phyloP scores from a whole-genome alignment of 2,888 invertebrate genomes.

The Ochropacha duplaris region DNA sequence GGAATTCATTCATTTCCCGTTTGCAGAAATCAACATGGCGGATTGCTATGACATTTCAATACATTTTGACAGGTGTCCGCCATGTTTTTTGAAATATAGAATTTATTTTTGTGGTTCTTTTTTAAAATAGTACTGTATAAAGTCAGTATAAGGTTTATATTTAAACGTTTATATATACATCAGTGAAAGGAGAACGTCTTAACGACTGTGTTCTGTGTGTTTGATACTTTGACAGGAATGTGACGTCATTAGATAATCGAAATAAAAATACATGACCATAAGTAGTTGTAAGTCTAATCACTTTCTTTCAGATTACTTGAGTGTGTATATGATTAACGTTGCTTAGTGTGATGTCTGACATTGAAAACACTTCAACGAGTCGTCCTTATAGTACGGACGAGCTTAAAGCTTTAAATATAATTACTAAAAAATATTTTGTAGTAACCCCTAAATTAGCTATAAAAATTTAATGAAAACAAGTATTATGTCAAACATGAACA shows the following conservation, averaged over 20 bases:
- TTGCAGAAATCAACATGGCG: not conserved
- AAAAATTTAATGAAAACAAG: too few species aligned
- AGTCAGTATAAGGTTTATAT: not conserved
- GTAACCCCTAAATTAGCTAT: too few species aligned
- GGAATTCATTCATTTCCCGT: slow-evolving; percentile 12
- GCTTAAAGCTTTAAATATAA: too few species aligned
- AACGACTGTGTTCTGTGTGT: slow-evolving; percentile 74
- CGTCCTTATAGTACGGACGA: too few species aligned
- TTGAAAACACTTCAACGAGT: not conserved
- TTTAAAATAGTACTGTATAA: not conserved
- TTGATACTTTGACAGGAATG: slow-evolving; percentile 48
- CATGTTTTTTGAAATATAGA: too few species aligned
- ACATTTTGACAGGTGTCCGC: too few species aligned
- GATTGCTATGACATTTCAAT: too few species aligned
- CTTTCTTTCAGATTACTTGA: not conserved
- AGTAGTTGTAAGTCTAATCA: not conserved
- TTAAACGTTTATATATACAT: slow-evolving; percentile 5
- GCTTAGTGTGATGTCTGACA: not conserved
- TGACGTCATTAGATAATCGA: slow-evolving; percentile 3
- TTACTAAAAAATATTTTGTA: too few species aligned
- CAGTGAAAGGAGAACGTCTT: slow-evolving; percentile 47
- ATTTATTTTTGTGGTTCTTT: too few species aligned
- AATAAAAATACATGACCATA: not conserved
- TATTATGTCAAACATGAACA: not conserved
- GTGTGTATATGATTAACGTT: not conserved